Base-by-base conservation (phyloP, 2,888 invertebrate genomes). In the Andrena chrysosceles region DNA sequence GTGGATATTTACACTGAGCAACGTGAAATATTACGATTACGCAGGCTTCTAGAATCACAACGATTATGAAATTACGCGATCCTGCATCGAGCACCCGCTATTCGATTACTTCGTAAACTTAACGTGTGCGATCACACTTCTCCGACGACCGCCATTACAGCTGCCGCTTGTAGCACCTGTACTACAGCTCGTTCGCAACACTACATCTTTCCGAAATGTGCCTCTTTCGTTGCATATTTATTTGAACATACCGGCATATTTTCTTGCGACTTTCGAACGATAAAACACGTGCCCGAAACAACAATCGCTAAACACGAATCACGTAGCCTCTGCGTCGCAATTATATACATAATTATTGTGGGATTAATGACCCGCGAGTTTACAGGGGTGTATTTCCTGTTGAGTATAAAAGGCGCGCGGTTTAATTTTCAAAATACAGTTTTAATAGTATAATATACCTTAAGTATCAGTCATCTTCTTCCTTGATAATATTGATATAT, bases 131-230 rank as follows among this genome's bases (percentile, higher is more conserved):
- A 76, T 56, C 16, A 59, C 54, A 84, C 71, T 73, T 68, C 79
- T 56, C 62, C 64, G 59, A 70, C 76, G 62, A 74, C 88, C 88
- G 88, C 88, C 88, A 89, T 89, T 86, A 88, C 83, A 71, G 63
- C 52, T 56, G 59, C 73, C 72, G 64, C 71, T 69, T 62, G 79
- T 72, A 49, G 63, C 64, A 84, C 68, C 75, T 75, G 70, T 72
- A 76, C 23, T 71, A 59, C 66, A 54, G 63, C 68, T 26, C 62
- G 31, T 60, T 64, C 60, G 52, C 54, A 23, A 75, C 60, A 35
- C 49, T 70, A 54, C 73, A 59, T 69, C 64, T 59, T 33, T 56
- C 60, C 35, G 20, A 29, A 33, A 31, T 63, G 2, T 26, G 35
- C n/a, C 10, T 16, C 20, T 49, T 35, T 76, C 23, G 33, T 75